Evolutionary conservation across 2,888 invertebrate genomes (phyloP).

Genomic region (Ethmia dodecea): DNA sequence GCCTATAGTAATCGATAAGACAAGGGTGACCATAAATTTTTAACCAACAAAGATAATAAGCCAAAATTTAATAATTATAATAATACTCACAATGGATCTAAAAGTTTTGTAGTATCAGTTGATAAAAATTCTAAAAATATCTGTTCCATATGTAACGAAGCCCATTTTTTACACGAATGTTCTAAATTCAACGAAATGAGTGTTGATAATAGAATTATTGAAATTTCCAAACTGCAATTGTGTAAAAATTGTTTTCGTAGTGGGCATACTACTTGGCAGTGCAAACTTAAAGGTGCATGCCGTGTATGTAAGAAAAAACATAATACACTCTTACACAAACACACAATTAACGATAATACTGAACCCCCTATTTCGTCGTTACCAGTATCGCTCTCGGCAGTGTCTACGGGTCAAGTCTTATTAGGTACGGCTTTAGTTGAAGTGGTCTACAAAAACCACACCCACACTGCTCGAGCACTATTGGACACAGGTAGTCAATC

Average conservation of each 20-base stretch:
- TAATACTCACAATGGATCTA: too few species aligned
- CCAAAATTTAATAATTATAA: too few species aligned
- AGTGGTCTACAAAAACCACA: not conserved
- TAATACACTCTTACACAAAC: constrained; percentile 4
- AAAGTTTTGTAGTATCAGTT: too few species aligned
- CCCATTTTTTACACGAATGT: not conserved
- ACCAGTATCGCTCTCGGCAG: not conserved
- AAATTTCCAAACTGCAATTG: not conserved
- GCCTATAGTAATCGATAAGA: not conserved
- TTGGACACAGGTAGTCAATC: too few species aligned
- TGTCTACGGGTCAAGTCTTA: not conserved
- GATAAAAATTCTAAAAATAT: too few species aligned
- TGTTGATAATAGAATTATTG: not conserved
- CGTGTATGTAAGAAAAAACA: constrained; percentile 1
- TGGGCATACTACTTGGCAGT: not conserved
- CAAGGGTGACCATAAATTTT: too few species aligned
- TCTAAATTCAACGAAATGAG: not conserved
- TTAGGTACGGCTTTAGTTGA: constrained; percentile 1
- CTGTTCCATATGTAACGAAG: constrained; percentile 1
- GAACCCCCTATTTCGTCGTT: not conserved
- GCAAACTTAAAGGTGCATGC: constrained; percentile 1
- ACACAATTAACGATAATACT: not conserved
- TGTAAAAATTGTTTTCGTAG: constrained; percentile 2
- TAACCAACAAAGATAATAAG: too few species aligned
- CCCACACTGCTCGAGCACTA: not conserved